Evolutionary conservation across 2,113 vertebrate species (phyloP).

Genomic region (Ageneiosus marmoratus): DNA sequence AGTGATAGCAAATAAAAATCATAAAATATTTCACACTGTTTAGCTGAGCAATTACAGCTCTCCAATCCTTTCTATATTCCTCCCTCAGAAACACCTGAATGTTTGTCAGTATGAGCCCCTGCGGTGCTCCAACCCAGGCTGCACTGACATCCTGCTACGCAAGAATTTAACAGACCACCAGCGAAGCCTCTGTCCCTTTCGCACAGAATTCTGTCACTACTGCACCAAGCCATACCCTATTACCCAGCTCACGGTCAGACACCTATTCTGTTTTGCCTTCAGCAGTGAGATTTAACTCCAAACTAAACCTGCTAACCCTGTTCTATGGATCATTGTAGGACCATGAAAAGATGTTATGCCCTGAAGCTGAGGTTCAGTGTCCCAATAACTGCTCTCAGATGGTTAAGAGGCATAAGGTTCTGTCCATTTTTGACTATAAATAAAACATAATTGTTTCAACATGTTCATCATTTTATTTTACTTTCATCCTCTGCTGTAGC

Average conservation of each 20-base stretch:
- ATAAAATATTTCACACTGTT: background rate
- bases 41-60: background rate
- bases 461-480: background rate
- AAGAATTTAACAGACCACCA: constrained; percentile 76
- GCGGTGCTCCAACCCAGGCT: constrained; percentile 73
- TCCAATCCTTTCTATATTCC: background rate
- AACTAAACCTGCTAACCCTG: background rate
- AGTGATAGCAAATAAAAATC: background rate
- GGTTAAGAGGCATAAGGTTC: constrained; percentile 78
- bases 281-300: background rate
- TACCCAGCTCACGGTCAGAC: constrained; percentile 73
- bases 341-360: constrained; percentile 77
- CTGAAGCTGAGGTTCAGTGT: constrained; percentile 77
- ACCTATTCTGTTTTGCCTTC: background rate
- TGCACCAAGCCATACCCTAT: constrained; percentile 70
- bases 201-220: constrained; percentile 76
- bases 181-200: constrained; percentile 67
- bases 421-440: background rate
- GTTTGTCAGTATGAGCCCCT: constrained; percentile 75
- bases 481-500: constrained; percentile 58
- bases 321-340: constrained; percentile 63
- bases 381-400: constrained; percentile 77
- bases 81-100: constrained; percentile 78
- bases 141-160: constrained; percentile 71
- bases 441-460: background rate